Percentiles rank a stretch among this genome's conserved stretches.
Conservation (phyloP, 2,113 vertebrate genomes). For the Pan troglodytes region DNA sequence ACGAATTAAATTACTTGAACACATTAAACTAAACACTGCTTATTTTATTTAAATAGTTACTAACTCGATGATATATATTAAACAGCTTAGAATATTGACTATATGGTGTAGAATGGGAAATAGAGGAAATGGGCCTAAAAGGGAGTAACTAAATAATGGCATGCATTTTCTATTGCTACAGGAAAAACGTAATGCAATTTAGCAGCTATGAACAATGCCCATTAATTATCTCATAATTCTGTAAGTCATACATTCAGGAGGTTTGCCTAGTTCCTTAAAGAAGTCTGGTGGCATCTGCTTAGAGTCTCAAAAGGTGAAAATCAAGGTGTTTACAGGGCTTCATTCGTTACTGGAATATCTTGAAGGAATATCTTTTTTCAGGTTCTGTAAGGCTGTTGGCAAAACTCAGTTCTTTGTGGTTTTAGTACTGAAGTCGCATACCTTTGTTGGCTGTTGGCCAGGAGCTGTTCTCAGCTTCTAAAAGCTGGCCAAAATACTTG, state of each 20-base stretch:
- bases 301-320: background rate
- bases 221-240: background rate
- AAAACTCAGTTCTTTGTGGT: background rate
- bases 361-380: background rate
- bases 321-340: background rate
- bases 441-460: background rate
- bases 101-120: background rate
- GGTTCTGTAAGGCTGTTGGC: background rate
- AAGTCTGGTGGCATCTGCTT: background rate
- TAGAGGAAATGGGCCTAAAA: background rate
- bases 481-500: background rate
- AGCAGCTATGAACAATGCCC: background rate
- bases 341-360: background rate
- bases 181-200: background rate
- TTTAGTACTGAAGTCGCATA: background rate
- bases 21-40: background rate
- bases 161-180: background rate
- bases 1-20: background rate
- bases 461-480: background rate
- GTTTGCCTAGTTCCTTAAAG: background rate
- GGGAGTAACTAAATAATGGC: background rate
- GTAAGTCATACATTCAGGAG: background rate
- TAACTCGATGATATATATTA: background rate
- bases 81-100: background rate
- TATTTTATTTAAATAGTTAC: background rate